Percentiles rank a stretch among this genome's conserved stretches.
Conservation (phyloP, 2,797 vertebrate species). For the Diplodus sargus region DNA sequence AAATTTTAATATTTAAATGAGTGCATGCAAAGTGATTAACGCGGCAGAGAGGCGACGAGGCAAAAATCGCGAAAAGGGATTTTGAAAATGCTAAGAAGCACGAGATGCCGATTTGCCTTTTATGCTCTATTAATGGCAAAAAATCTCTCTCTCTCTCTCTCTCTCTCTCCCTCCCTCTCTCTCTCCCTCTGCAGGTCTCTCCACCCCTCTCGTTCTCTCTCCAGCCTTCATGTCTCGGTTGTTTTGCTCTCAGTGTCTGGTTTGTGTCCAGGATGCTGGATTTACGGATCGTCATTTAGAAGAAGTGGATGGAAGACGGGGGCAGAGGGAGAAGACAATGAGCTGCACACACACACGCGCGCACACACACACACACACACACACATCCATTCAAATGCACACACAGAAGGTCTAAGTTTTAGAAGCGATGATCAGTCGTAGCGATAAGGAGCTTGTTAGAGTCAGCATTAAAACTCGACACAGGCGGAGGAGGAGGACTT, state of each 20-base stretch:
- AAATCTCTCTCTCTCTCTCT: slow-evolving; percentile 42
- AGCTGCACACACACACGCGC: slow-evolving; percentile 4
- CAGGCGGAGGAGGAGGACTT: neutral
- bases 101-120: slow-evolving; percentile 73
- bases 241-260: slow-evolving; percentile 54
- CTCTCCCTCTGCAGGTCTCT: slow-evolving; percentile 24
- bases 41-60: slow-evolving; percentile 85
- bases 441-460: neutral
- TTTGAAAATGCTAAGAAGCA: slow-evolving; percentile 83
- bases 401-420: slow-evolving; percentile 1
- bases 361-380: slow-evolving; percentile 32
- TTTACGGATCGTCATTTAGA: slow-evolving; percentile 58
- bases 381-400: slow-evolving; percentile 26
- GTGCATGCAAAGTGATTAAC: slow-evolving; percentile 99
- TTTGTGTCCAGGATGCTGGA: slow-evolving; percentile 72
- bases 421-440: neutral
- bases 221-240: slow-evolving; percentile 17
- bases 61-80: slow-evolving; percentile 80
- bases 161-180: slow-evolving; percentile 43
- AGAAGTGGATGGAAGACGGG: slow-evolving; percentile 35
- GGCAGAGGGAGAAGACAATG: slow-evolving; percentile 7
- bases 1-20: slow-evolving; percentile 99
- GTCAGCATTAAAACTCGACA: neutral
- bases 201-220: slow-evolving; percentile 8
- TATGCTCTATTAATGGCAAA: slow-evolving; percentile 75